phyloP scores from a whole-genome alignment of 1,140 invertebrate species.

The Oryzaephilus surinamensis region DNA sequence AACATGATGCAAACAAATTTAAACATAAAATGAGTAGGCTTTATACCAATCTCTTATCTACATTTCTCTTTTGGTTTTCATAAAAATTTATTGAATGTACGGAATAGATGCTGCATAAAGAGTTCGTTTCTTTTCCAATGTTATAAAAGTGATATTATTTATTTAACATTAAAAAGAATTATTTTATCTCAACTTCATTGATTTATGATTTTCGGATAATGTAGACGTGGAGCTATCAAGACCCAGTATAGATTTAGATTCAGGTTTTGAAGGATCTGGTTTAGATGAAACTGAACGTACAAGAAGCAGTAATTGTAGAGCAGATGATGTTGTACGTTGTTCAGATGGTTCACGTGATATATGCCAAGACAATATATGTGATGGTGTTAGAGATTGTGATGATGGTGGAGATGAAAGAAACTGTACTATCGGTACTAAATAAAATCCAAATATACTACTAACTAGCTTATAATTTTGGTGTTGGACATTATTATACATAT shows the following conservation, averaged over 20 bases:
- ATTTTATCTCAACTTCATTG: neutral
- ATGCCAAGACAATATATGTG: constrained; percentile 45
- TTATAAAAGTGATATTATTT: too few relatives aligned
- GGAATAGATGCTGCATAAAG: too few relatives aligned
- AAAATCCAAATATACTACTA: neutral
- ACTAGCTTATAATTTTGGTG: constrained; percentile 9
- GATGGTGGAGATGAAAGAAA: constrained; percentile 44
- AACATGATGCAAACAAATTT: neutral
- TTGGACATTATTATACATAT: too few relatives aligned
- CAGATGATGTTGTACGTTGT: constrained; percentile 44
- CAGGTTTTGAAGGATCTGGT: neutral
- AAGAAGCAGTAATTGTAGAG: constrained; percentile 41
- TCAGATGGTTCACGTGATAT: constrained; percentile 31
- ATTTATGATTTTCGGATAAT: neutral
- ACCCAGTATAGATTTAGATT: neutral
- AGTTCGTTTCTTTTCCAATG: too few relatives aligned
- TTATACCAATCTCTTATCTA: too few relatives aligned
- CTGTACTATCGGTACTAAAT: constrained; percentile 32
- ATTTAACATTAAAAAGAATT: neutral
- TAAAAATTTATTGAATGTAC: too few relatives aligned
- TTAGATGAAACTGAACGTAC: neutral
- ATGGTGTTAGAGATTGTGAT: constrained; percentile 45
- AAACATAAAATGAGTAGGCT: too few relatives aligned
- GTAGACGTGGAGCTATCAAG: neutral
- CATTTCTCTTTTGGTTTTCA: too few relatives aligned